phyloP scores from a whole-genome alignment of 1,140 invertebrate species.

The Tetranychus urticae region DNA sequence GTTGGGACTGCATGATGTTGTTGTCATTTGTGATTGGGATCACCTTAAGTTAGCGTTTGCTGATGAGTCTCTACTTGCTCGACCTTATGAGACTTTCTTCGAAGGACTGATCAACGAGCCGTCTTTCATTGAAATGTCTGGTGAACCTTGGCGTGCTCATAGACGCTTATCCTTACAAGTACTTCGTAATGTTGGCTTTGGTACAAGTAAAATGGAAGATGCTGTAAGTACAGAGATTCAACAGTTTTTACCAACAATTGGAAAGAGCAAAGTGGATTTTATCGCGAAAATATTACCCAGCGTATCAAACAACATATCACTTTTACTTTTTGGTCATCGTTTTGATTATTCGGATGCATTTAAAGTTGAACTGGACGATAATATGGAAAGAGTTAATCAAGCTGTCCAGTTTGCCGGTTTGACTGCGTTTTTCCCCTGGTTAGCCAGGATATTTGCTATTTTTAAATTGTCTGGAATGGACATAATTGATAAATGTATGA shows the following conservation, averaged over 20 bases:
- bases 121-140: constrained; percentile 17
- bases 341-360: constrained; percentile 10
- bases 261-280: neutral
- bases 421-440: neutral
- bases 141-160: constrained; percentile 43
- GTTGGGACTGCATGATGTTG: constrained; percentile 4
- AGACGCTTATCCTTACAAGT: constrained; percentile 41
- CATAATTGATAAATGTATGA: neutral
- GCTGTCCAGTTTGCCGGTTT: neutral
- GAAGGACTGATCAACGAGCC: neutral
- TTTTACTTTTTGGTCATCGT: constrained; percentile 10
- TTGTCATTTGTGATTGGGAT: neutral
- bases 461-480: neutral
- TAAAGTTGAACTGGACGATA: neutral
- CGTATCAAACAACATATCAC: constrained; percentile 12
- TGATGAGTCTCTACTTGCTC: neutral
- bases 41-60: neutral
- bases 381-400: neutral
- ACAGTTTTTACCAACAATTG: neutral
- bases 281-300: neutral
- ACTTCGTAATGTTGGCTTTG: constrained; percentile 40
- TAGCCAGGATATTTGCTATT: neutral
- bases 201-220: neutral
- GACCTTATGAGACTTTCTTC: neutral
- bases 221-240: neutral